Base-by-base conservation (phyloP, 2,113 vertebrate genomes). In the Indicator indicator region DNA sequence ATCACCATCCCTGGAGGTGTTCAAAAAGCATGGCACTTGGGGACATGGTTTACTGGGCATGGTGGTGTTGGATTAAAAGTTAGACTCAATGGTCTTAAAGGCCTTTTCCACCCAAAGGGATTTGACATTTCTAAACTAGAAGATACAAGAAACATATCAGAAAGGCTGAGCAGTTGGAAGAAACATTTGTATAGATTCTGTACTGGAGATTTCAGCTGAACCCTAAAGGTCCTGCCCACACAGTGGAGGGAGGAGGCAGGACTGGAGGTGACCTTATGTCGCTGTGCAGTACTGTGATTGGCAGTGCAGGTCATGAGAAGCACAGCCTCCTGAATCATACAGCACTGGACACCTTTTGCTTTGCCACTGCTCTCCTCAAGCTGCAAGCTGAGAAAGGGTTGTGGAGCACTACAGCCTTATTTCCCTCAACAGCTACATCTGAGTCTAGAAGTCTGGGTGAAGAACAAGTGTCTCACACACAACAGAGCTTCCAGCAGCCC, bases 291-390 rank as follows among this genome's bases (percentile, higher is more conserved):
- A 40, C 60, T 8, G n/a, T 1, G 1, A 20, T 46, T 59, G 77
- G 62, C 52, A 82, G 52, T 26, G 42, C 42, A 72, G 24, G 9
- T 7, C 2, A 0, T 16, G 68, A 79, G 42, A 71, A 69, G 75
- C 18, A 11, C 59, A 79, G 44, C 9, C 55, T 60, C 72, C 14
- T 10, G 27, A 52, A 58, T n/a, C 55, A 33, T 36, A 13, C 62
- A 74, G 10, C 58, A 40, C 56, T 2, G 0, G 19, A 30, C 6
- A 1, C 26, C 42, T 50, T 78, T 63, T 4, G 0, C 21, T 48
- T 9, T 5, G 2, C 19, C 52, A 16, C 62, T 78, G 56, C 62
- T n/a, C 11, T 78, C 18, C 42, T 9, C 24, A 14, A 10, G 21
- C n/a, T 64, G 6, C 20, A 40, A 30, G 27, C 1, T 50, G 2